phyloP scores from a whole-genome alignment of 1,140 invertebrate genomes.

The Drosophila subobscura region DNA sequence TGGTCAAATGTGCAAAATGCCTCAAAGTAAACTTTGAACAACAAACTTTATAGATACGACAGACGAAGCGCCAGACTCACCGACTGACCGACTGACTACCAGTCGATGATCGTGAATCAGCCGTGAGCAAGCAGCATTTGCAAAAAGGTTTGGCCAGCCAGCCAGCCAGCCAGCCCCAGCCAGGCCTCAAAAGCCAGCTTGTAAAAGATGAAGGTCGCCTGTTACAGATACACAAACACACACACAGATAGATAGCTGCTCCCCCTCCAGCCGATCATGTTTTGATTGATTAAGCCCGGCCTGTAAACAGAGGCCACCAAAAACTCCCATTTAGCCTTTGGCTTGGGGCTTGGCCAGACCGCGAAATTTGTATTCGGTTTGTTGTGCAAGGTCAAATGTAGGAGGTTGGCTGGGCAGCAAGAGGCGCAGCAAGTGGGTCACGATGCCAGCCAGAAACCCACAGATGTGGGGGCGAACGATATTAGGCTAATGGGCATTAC shows the following conservation, averaged over 20 bases:
- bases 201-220: constrained; percentile 74
- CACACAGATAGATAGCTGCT: constrained; percentile 43
- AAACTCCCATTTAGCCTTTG: constrained; percentile 60
- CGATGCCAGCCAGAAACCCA: constrained; percentile 6
- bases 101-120: constrained; percentile 52
- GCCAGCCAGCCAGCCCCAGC: no score
- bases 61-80: no score
- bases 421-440: constrained; percentile 38
- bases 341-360: constrained; percentile 48
- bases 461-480: constrained; percentile 30
- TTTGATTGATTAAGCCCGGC: constrained; percentile 76
- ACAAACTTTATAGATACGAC: constrained; percentile 22
- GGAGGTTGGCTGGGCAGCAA: constrained; percentile 42
- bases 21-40: constrained; percentile 55
- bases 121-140: constrained; percentile 53
- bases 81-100: no score
- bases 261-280: constrained; percentile 47
- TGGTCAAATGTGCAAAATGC: constrained; percentile 80
- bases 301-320: constrained; percentile 54
- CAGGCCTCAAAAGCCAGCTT: constrained; percentile 46
- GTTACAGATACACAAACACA: constrained; percentile 60
- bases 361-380: constrained; percentile 18
- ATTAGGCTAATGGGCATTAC: constrained; percentile 22
- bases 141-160: constrained; percentile 66
- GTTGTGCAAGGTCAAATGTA: constrained; percentile 53